These are phyloP conservation scores for Philhelius pedissequus DNA, from an alignment of 2,888 invertebrate genomes.

Conservation along the genomic window DNA sequence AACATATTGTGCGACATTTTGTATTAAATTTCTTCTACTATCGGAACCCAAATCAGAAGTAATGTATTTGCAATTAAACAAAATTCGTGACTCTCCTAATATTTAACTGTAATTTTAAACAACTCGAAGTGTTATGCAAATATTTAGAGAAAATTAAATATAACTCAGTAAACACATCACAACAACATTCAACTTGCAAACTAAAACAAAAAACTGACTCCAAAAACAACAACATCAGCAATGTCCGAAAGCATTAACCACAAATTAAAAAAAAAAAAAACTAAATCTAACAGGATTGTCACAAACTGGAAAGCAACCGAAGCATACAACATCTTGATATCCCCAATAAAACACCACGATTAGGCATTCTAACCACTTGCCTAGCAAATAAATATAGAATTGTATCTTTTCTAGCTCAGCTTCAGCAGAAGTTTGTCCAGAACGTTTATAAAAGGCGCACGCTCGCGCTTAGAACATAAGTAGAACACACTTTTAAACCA, in stretches of 20 bases:
- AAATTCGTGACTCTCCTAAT: not conserved
- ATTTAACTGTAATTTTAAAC: slow-evolving; percentile 13
- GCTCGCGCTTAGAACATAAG: slow-evolving; percentile 49
- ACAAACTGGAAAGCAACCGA: slow-evolving; percentile 51
- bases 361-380: slow-evolving; percentile 27
- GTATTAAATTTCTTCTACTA: not conserved
- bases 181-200: not conserved
- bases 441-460: slow-evolving; percentile 47
- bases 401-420: slow-evolving; percentile 13
- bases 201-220: not conserved
- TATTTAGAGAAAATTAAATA: slow-evolving; percentile 24
- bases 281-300: slow-evolving; percentile 51
- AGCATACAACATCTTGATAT: slow-evolving; percentile 45
- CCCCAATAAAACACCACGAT: slow-evolving; percentile 61
- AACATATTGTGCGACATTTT: too few relatives aligned
- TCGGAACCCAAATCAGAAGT: not conserved
- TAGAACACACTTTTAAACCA: slow-evolving; percentile 49
- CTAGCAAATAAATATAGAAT: slow-evolving; percentile 18
- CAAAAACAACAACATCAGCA: not conserved
- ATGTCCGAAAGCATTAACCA: not conserved
- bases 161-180: not conserved
- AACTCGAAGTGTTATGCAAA: slow-evolving; percentile 31
- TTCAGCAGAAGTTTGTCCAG: not conserved
- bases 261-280: not conserved
- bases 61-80: not conserved